Percentiles rank a stretch among this genome's conserved stretches.
Conservation (phyloP, 2,888 invertebrate species). For the Drosophila anomalata region DNA sequence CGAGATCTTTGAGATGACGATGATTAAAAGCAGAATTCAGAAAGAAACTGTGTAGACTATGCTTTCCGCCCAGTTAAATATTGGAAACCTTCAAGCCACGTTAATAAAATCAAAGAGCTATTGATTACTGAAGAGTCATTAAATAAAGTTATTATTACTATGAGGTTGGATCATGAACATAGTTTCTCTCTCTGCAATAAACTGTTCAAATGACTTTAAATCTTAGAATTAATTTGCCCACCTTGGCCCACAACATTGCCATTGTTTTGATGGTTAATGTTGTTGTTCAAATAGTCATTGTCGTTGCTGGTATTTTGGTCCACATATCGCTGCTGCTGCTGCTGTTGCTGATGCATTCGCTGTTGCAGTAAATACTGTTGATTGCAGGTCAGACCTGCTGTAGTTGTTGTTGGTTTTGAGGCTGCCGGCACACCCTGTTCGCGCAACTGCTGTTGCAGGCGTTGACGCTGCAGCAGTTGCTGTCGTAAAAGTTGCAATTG, state of each 20-base stretch:
- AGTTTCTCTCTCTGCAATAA: not conserved
- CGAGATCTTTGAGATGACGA: constrained; percentile 25
- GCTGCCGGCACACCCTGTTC: constrained; percentile 71
- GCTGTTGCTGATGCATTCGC: constrained; percentile 60
- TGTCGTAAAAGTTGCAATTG: constrained; percentile 83
- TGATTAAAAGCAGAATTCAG: constrained; percentile 7
- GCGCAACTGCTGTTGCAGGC: constrained; percentile 81
- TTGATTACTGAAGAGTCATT: not conserved
- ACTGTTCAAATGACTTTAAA: constrained; percentile 23
- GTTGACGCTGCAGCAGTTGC: constrained; percentile 83
- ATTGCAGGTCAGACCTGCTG: constrained; percentile 71
- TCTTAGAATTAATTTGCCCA: constrained; percentile 49
- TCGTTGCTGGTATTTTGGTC: constrained; percentile 54
- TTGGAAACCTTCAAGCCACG: constrained; percentile 17
- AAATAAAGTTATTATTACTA: not conserved
- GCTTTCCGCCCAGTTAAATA: constrained; percentile 41
- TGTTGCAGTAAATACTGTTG: constrained; percentile 78
- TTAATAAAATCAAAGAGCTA: not conserved
- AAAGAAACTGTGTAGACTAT: constrained; percentile 6
- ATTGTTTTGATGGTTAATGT: constrained; percentile 53
- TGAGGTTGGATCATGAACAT: not conserved
- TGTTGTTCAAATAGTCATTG: constrained; percentile 55
- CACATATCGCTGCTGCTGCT: constrained; percentile 28
- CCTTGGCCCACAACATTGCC: constrained; percentile 62
- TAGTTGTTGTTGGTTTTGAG: constrained; percentile 42